A percentile compares a stretch with the other conserved stretches of the same genome.
phyloP scores from a whole-genome alignment of 2,888 invertebrate species.

The Drosophila pseudotalamancana region DNA sequence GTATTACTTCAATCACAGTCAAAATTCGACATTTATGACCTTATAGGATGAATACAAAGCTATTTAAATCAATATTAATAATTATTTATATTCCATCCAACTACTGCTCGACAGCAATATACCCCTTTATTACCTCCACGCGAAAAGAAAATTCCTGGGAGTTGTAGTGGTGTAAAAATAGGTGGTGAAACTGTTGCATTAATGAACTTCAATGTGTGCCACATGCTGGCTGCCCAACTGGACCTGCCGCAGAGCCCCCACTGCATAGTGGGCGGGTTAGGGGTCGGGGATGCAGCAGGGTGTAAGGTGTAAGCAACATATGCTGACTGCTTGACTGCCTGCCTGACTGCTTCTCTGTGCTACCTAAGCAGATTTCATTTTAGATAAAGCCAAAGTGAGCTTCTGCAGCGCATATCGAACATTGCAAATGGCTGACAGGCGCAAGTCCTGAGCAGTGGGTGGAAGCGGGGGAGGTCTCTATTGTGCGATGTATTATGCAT shows the following conservation, averaged over 20 bases:
- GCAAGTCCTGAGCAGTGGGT: constrained; percentile 6
- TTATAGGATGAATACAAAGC: no score
- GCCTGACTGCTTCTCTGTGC: constrained; percentile 37
- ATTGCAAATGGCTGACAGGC: constrained; percentile 55
- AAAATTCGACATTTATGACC: no score
- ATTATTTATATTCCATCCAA: background rate
- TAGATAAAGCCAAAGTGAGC: constrained; percentile 70
- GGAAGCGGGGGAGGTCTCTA: background rate
- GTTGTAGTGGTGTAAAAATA: constrained; percentile 35
- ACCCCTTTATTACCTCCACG: background rate
- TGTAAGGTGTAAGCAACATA: constrained; percentile 22
- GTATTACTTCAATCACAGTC: no score
- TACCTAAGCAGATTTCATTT: constrained; percentile 75
- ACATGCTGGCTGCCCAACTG: constrained; percentile 44
- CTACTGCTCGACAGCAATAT: background rate
- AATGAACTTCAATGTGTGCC: constrained; percentile 59
- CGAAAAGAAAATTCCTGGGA: constrained; percentile 1
- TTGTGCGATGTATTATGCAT: constrained; percentile 53
- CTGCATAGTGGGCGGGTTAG: background rate
- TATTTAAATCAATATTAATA: no score
- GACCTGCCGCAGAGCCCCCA: constrained; percentile 18
- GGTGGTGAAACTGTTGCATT: constrained; percentile 50
- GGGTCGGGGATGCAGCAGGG: no score
- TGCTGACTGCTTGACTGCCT: constrained; percentile 18
- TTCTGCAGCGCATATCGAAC: constrained; percentile 58